Percentiles rank a stretch among this genome's conserved stretches.
phyloP scores from a whole-genome alignment of 2,888 invertebrate genomes.

The Julus scandinavius region DNA sequence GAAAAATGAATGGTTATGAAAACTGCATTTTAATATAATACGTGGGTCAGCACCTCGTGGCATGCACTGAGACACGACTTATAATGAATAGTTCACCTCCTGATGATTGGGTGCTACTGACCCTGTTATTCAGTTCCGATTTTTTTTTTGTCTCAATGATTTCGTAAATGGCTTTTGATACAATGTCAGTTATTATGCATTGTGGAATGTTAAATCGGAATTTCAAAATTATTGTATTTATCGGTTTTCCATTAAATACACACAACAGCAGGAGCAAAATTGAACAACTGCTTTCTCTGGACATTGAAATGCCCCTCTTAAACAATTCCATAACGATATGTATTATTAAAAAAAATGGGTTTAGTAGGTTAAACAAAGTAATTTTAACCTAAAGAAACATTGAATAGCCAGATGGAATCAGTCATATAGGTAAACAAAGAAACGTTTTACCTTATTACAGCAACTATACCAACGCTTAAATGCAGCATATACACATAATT shows the following conservation, averaged over 20 bases:
- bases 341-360: neutral
- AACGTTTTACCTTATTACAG: too few relatives aligned
- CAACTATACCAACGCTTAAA: too few relatives aligned
- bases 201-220: neutral
- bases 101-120: neutral
- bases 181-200: neutral
- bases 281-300: neutral
- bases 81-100: conserved; percentile 27
- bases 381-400: too few relatives aligned
- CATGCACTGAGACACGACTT: neutral
- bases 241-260: neutral
- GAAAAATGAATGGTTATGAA: conserved; percentile 21
- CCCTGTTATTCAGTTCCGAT: neutral
- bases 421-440: too few relatives aligned
- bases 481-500: too few relatives aligned
- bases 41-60: neutral
- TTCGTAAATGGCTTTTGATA: neutral
- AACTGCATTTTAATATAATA: conserved; percentile 14
- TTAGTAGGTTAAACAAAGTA: neutral
- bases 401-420: too few relatives aligned
- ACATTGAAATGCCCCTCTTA: neutral
- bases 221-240: conserved; percentile 2
- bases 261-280: neutral
- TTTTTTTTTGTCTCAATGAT: neutral
- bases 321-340: too few relatives aligned